Conservation (phyloP, 2,888 invertebrate genomes). For the Hydrotaea diabolus region DNA sequence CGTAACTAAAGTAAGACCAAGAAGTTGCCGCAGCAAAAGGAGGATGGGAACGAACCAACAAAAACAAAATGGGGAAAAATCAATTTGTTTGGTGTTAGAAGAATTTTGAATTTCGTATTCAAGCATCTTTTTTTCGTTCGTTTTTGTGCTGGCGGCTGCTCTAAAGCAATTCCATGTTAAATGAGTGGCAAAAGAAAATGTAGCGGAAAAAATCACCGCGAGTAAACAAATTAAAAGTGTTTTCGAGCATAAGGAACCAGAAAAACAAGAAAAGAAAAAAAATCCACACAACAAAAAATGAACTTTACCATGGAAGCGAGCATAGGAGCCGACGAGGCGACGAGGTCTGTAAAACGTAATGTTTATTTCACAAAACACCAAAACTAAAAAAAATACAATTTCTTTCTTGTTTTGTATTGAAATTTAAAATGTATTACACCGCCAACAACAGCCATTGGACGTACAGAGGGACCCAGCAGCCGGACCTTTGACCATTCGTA, state of each 20-base stretch:
- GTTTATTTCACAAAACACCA: not conserved
- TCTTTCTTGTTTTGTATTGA: not conserved
- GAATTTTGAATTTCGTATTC: slow-evolving; percentile 33
- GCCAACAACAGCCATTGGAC: not conserved
- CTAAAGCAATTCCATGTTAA: slow-evolving; percentile 52
- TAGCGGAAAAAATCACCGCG: slow-evolving; percentile 64
- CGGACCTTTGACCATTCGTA: not conserved
- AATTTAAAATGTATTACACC: slow-evolving; percentile 11
- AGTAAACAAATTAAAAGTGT: slow-evolving; percentile 63
- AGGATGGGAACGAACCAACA: not conserved
- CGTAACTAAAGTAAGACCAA: slow-evolving; percentile 8
- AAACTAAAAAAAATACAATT: slow-evolving; percentile 2
- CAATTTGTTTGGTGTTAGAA: slow-evolving; percentile 57
- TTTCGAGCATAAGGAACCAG: slow-evolving; percentile 27
- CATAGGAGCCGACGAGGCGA: too few species aligned
- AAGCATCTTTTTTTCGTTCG: slow-evolving; percentile 17
- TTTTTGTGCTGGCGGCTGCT: not conserved
- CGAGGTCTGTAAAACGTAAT: not conserved
- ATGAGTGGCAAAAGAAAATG: slow-evolving; percentile 62
- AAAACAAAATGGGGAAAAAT: slow-evolving; percentile 33
- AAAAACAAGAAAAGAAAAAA: slow-evolving; percentile 29
- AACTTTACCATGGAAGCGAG: not conserved
- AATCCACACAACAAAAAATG: not conserved
- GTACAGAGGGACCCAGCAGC: not conserved
- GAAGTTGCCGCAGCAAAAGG: not conserved